phyloP scores from a whole-genome alignment of 2,113 vertebrate species.

The Anolis carolinensis region DNA sequence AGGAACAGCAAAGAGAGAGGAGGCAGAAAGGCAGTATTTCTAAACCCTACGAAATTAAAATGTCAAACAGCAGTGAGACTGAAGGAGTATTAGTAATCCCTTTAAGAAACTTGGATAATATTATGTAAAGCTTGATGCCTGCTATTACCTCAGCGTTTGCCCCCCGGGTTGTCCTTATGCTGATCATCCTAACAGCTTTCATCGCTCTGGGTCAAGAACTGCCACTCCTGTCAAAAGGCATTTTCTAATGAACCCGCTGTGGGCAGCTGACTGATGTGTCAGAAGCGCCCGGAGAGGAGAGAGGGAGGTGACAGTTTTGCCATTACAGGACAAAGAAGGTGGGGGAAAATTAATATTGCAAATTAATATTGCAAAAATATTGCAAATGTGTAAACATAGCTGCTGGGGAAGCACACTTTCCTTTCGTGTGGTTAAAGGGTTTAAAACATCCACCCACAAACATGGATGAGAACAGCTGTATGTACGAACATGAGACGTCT shows the following conservation, averaged over 20 bases:
- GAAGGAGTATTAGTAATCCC: background rate
- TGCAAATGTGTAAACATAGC: constrained; percentile 1
- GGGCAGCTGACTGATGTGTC: constrained; percentile 45
- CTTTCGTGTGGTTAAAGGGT: background rate
- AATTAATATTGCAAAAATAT: no score
- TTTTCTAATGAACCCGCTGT: constrained; percentile 22
- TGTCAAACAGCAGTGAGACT: accelerated
- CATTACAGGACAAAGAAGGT: background rate
- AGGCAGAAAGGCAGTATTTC: background rate
- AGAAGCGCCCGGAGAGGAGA: constrained; percentile 7
- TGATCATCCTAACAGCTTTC: background rate
- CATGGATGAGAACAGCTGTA: background rate
- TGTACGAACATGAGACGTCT: background rate
- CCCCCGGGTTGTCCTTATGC: background rate
- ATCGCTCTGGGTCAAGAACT: background rate
- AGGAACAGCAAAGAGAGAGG: background rate
- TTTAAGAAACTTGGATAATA: constrained; percentile 35
- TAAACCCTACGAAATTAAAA: background rate
- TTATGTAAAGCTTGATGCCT: background rate
- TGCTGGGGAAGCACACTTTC: constrained; percentile 37
- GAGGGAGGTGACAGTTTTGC: constrained; percentile 52
- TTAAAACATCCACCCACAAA: background rate
- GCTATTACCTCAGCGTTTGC: background rate
- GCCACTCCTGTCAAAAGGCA: constrained; percentile 52
- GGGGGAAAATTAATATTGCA: constrained; percentile 12